phyloP scores from a whole-genome alignment of 2,113 vertebrate species.

The Rhabdomys dilectus region DNA sequence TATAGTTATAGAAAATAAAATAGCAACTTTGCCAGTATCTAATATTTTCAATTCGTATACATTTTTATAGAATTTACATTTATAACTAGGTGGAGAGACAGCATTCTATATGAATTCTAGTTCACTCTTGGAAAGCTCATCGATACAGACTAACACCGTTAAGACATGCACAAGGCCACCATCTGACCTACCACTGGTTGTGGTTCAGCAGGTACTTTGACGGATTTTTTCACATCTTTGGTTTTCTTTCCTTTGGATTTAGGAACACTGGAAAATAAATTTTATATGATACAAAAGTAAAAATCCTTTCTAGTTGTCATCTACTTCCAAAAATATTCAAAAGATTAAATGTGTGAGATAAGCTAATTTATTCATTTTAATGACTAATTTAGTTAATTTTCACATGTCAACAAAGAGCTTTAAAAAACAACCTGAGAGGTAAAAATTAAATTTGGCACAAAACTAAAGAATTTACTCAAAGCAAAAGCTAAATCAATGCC shows the following conservation, averaged over 20 bases:
- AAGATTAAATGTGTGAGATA: slow-evolving; percentile 13
- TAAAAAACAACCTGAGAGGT: neutral
- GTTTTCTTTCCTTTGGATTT: slow-evolving; percentile 93
- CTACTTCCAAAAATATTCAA: neutral
- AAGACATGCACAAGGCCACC: neutral
- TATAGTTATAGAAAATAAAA: neutral
- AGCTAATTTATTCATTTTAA: slow-evolving; percentile 34
- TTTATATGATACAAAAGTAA: slow-evolving; percentile 50
- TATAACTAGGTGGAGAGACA: neutral
- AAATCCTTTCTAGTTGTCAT: slow-evolving; percentile 66
- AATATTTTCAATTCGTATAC: neutral
- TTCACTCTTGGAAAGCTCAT: neutral
- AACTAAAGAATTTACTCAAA: slow-evolving; percentile 33
- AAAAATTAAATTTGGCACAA: slow-evolving; percentile 47
- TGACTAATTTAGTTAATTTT: slow-evolving; percentile 20
- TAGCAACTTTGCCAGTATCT: neutral
- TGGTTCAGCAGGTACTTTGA: slow-evolving; percentile 84
- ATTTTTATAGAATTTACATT: neutral
- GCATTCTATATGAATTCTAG: neutral
- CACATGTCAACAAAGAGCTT: slow-evolving; percentile 23
- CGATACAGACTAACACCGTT: neutral
- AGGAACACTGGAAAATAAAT: slow-evolving; percentile 84
- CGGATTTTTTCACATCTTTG: slow-evolving; percentile 91
- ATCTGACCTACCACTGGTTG: slow-evolving; percentile 81
- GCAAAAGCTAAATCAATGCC: neutral